Conservation (phyloP, 2,797 vertebrate species). For the Melanotaenia nigrans region DNA sequence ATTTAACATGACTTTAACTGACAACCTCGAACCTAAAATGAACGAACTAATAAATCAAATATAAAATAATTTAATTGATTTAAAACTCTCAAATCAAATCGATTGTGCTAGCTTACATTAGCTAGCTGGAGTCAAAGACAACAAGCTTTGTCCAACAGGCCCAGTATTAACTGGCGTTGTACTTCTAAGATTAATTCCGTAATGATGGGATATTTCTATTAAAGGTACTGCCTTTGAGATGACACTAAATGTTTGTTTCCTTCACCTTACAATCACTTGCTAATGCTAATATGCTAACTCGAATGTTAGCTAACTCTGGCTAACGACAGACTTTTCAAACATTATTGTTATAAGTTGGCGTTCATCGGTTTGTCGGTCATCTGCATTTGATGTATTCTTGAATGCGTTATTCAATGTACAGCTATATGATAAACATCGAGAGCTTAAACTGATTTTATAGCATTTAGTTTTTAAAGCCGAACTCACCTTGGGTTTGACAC, state of each 20-base stretch:
- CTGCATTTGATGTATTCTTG: fast-evolving
- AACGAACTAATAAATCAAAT: neutral
- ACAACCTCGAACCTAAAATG: neutral
- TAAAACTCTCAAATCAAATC: neutral
- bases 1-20: neutral
- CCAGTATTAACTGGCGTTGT: too few species aligned
- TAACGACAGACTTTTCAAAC: neutral
- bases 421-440: fast-evolving
- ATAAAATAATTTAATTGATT: neutral
- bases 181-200: neutral
- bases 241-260: neutral
- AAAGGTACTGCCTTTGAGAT: neutral
- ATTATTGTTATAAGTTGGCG: neutral
- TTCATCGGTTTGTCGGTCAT: neutral
- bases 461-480: fast-evolving
- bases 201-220: too few species aligned
- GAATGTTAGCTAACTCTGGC: neutral
- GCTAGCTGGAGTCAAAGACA: neutral
- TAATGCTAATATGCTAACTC: constrained; percentile 12
- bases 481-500: constrained; percentile 83
- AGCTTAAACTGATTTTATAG: fast-evolving
- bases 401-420: fast-evolving
- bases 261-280: neutral
- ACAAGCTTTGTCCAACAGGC: neutral
- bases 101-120: neutral